Conservation (phyloP, 2,888 invertebrate genomes). For the Melinaea marsaeus region DNA sequence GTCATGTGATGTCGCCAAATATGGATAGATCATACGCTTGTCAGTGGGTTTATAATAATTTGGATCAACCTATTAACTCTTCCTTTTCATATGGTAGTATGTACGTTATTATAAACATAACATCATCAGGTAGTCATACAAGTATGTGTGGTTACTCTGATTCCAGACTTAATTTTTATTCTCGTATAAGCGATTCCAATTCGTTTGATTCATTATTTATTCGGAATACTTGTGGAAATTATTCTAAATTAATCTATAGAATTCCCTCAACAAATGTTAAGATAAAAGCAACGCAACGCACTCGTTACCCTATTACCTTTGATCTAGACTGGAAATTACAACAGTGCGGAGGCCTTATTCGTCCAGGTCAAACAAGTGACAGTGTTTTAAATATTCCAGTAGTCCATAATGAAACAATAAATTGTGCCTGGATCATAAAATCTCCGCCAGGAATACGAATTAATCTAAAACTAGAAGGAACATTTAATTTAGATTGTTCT, state of each 20-base stretch:
- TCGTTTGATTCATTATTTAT: conserved; percentile 29
- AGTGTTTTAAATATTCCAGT: conserved; percentile 60
- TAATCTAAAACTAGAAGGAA: conserved; percentile 54
- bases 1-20: conserved; percentile 50
- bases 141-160: conserved; percentile 44
- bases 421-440: conserved; percentile 85
- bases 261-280: conserved; percentile 49
- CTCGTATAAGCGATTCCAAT: conserved; percentile 20
- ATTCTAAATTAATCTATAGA: conserved; percentile 41
- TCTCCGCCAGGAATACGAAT: conserved; percentile 55
- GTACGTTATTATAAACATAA: conserved; percentile 44
- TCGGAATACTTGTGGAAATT: conserved; percentile 47
- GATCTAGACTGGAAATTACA: conserved; percentile 77
- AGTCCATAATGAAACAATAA: conserved; percentile 64
- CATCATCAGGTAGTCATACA: conserved; percentile 39
- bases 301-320: conserved; percentile 55
- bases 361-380: conserved; percentile 41
- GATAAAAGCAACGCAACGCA: conserved; percentile 46
- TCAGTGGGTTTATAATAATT: conserved; percentile 53
- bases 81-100: conserved; percentile 45
- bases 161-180: conserved; percentile 46
- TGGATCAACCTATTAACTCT: conserved; percentile 3
- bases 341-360: conserved; percentile 82
- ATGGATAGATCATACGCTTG: conserved; percentile 52
- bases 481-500: conserved; percentile 47